These are phyloP conservation scores for Drosophila prostipennis DNA, from an alignment of 2,888 invertebrate species.

Conservation along the genomic window DNA sequence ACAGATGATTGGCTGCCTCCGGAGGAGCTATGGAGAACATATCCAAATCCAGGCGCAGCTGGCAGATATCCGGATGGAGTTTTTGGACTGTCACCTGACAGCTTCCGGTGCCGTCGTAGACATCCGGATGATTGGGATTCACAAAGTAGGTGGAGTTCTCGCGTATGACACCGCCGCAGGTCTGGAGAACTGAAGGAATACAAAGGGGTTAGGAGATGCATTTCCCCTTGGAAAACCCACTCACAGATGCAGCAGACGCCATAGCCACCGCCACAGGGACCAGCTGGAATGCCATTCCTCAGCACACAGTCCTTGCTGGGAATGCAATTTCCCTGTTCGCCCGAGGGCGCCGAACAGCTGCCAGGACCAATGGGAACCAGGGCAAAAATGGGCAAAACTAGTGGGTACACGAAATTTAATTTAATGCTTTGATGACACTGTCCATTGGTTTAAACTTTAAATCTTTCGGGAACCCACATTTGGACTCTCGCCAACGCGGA, in stretches of 20 bases:
- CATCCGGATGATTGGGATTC: conserved; percentile 91
- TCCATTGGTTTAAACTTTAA: neutral
- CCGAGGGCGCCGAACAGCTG: conserved; percentile 90
- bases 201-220: too few species aligned
- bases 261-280: conserved; percentile 89
- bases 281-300: conserved; percentile 90
- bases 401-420: neutral
- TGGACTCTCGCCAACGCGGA: conserved; percentile 69
- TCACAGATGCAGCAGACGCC: conserved; percentile 84
- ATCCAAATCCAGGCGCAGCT: conserved; percentile 92
- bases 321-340: conserved; percentile 93
- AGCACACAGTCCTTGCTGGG: conserved; percentile 89
- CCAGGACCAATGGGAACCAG: conserved; percentile 91
- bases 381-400: conserved; percentile 92
- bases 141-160: conserved; percentile 95
- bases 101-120: conserved; percentile 91
- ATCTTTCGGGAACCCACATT: conserved; percentile 66
- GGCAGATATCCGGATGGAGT: conserved; percentile 91
- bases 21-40: conserved; percentile 91
- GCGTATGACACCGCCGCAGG: conserved; percentile 90
- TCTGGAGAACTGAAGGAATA: conserved; percentile 87
- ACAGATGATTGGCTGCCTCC: conserved; percentile 90
- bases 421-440: neutral
- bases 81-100: conserved; percentile 94
- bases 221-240: conserved; percentile 12